These are phyloP conservation scores for Heterodera carotae DNA, from an alignment of 1,140 invertebrate genomes.

Conservation along the genomic window DNA sequence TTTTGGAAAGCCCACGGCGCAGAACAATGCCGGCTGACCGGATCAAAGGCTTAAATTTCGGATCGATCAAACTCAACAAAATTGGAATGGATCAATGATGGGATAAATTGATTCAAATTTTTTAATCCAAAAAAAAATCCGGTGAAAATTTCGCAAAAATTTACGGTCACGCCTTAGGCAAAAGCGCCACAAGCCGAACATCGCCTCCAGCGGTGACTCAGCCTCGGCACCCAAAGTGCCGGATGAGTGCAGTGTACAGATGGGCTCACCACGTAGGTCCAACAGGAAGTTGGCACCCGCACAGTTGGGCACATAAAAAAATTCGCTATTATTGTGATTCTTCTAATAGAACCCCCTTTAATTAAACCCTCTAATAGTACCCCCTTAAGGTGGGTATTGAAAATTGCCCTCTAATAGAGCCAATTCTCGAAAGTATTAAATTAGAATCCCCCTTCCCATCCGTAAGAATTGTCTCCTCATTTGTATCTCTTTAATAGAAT, in stretches of 20 bases:
- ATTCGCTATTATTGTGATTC: background rate
- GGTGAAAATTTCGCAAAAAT: background rate
- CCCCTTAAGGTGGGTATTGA: no score
- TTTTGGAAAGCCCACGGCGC: conserved; percentile 12
- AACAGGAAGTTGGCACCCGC: conserved; percentile 9
- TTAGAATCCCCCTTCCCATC: no score
- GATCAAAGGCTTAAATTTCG: background rate
- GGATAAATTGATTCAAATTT: background rate
- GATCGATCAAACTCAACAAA: background rate
- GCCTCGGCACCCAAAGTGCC: background rate
- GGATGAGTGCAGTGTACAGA: background rate
- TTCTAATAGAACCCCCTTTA: background rate
- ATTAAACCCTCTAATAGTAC: no score
- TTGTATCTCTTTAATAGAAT: no score
- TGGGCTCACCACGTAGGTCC: background rate
- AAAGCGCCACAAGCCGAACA: conserved; percentile 3
- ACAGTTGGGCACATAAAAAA: background rate
- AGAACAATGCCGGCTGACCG: background rate
- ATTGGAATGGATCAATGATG: background rate
- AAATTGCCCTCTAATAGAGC: no score
- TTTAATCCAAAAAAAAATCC: background rate
- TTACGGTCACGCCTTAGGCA: background rate
- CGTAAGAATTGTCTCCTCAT: no score
- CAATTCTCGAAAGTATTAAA: no score
- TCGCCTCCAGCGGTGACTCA: background rate